Conservation (phyloP, 2,113 vertebrate genomes). For the Eurypyga helias region DNA sequence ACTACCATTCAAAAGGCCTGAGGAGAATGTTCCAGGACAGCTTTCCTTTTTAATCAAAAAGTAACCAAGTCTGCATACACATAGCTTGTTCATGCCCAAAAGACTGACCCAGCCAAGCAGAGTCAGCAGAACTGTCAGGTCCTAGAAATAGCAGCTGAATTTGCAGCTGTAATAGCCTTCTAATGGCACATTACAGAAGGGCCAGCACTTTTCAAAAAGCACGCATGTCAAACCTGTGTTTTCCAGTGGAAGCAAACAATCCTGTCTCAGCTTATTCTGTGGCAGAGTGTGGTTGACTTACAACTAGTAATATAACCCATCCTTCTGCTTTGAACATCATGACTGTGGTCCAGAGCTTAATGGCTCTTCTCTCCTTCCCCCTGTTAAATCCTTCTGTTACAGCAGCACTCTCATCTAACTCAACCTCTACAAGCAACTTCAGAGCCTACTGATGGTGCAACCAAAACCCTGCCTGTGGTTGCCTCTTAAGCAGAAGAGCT, state of each 20-base stretch:
- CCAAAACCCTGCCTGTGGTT: neutral
- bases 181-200: neutral
- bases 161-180: neutral
- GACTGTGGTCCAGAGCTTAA: neutral
- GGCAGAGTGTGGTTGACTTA: neutral
- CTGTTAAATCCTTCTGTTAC: neutral
- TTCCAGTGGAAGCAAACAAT: neutral
- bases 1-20: neutral
- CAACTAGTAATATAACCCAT: neutral
- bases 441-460: neutral
- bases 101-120: neutral
- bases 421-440: neutral
- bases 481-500: neutral
- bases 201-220: neutral
- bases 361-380: neutral
- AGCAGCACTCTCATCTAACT: neutral
- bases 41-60: neutral
- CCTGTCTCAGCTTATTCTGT: neutral
- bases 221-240: neutral
- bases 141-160: neutral
- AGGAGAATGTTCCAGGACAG: neutral
- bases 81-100: neutral
- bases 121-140: neutral
- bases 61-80: neutral
- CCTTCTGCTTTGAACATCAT: neutral